Percentiles rank a stretch among this genome's conserved stretches.
phyloP scores from a whole-genome alignment of 2,113 vertebrate species.

The Nicator chloris region DNA sequence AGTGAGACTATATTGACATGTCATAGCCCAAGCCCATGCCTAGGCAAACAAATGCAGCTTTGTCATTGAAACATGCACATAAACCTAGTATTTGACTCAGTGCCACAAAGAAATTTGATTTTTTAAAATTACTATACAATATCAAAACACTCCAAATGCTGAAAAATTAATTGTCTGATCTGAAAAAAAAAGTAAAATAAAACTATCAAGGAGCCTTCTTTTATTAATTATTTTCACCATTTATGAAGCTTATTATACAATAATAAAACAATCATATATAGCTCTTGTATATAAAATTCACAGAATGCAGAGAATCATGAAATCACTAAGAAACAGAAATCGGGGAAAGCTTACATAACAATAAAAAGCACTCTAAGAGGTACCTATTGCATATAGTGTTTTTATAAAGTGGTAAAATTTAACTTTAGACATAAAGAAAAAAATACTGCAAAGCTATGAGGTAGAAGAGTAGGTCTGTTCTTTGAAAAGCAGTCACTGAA shows the following conservation, averaged over 20 bases:
- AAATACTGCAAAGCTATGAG: not conserved
- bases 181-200: not conserved
- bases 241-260: not conserved
- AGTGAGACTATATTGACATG: not conserved
- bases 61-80: not conserved
- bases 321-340: not conserved
- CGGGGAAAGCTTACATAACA: not conserved
- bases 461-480: not conserved
- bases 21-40: not conserved
- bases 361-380: not conserved
- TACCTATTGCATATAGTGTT: fast-evolving
- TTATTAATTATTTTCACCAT: not conserved
- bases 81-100: not conserved
- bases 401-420: not conserved
- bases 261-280: not conserved
- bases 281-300: not conserved
- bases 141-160: not conserved
- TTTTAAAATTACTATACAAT: not conserved
- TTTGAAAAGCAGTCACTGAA: not conserved
- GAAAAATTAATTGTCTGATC: not conserved
- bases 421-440: not conserved
- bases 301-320: not conserved
- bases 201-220: not conserved
- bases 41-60: not conserved
- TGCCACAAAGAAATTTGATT: not conserved